phyloP scores from a whole-genome alignment of 2,113 vertebrate genomes.

The Acinonyx jubatus region DNA sequence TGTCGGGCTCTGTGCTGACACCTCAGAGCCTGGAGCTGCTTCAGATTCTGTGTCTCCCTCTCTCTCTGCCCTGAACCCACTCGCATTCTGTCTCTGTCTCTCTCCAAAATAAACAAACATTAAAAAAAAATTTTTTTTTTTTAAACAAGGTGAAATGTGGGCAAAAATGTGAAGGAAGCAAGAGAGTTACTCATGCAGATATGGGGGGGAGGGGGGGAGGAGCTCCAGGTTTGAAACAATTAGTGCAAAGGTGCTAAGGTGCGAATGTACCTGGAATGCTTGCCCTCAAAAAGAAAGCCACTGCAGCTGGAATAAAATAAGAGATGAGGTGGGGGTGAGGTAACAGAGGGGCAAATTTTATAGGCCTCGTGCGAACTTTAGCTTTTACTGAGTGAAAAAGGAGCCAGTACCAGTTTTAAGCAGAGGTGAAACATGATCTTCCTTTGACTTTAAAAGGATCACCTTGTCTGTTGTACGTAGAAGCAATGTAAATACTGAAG shows the following conservation, averaged over 20 bases:
- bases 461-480: not conserved
- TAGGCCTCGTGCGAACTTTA: not conserved
- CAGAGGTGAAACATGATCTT: not conserved
- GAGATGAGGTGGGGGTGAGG: not conserved
- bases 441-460: not conserved
- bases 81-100: too few relatives aligned
- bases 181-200: not conserved
- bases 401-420: not conserved
- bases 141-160: not conserved
- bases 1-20: too few relatives aligned
- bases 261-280: not conserved
- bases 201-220: not conserved
- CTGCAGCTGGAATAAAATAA: not conserved
- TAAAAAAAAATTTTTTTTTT: too few relatives aligned
- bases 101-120: too few relatives aligned
- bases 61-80: too few relatives aligned
- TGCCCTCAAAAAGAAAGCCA: not conserved
- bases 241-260: not conserved
- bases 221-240: not conserved
- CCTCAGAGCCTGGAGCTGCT: too few relatives aligned
- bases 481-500: not conserved
- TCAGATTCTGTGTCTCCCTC: too few relatives aligned
- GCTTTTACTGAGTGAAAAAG: not conserved
- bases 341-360: not conserved
- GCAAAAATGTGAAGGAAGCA: not conserved